Evolutionary conservation across 2,797 vertebrate genomes (phyloP).

Genomic region (Anabas testudineus): DNA sequence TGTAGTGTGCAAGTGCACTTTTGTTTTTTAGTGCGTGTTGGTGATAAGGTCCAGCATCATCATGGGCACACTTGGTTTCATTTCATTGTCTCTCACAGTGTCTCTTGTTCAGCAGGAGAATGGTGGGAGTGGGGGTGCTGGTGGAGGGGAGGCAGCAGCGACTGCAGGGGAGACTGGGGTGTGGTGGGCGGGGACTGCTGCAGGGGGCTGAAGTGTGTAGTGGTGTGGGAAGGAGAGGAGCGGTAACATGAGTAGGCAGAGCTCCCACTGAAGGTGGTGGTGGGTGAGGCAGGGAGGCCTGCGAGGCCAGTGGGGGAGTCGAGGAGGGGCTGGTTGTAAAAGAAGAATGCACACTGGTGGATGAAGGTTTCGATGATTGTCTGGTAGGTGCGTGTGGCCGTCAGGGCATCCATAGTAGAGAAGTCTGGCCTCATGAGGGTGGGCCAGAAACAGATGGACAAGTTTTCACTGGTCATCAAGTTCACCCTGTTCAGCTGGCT

Average conservation of each 20-base stretch:
- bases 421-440: conserved; percentile 96
- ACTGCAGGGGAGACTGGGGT: conserved; percentile 89
- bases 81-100: conserved; percentile 88
- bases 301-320: conserved; percentile 87
- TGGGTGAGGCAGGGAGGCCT: conserved; percentile 87
- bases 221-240: conserved; percentile 79
- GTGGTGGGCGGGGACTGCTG: conserved; percentile 91
- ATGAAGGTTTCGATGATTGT: conserved; percentile 99
- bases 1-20: conserved; percentile 55
- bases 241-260: conserved; percentile 83
- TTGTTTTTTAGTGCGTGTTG: conserved; percentile 39
- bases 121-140: conserved; percentile 85
- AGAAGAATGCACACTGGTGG: conserved; percentile 97
- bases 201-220: conserved; percentile 83
- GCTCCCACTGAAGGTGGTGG: conserved; percentile 77
- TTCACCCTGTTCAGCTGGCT: conserved; percentile 93
- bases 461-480: conserved; percentile 97
- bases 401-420: conserved; percentile 97
- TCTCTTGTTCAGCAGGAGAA: conserved; percentile 89
- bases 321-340: conserved; percentile 90
- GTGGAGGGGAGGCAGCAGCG: conserved; percentile 87
- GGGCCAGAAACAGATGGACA: conserved; percentile 99
- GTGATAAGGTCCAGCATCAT: conserved; percentile 75
- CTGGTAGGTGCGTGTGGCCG: conserved; percentile 96
- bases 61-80: conserved; percentile 73